A percentile compares a stretch with the other conserved stretches of the same genome.
Conservation (phyloP, 2,797 vertebrate species). For the Hipposideros larvatus region DNA sequence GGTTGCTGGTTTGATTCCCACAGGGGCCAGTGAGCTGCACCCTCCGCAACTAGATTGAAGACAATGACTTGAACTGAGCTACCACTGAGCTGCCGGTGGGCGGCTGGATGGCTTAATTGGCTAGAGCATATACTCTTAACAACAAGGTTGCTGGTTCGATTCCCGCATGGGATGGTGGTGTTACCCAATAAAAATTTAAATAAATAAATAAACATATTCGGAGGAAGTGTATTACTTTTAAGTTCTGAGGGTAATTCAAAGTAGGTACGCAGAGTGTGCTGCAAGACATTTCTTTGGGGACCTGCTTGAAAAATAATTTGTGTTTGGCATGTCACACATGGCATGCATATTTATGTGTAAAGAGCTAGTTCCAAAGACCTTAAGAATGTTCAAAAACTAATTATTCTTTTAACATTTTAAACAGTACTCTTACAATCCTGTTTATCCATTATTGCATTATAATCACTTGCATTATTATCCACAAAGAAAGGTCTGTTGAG, state of each 20-base stretch:
- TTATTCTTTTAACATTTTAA: slow-evolving; percentile 44
- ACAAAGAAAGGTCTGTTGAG: background rate
- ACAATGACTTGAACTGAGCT: no score
- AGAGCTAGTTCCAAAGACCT: background rate
- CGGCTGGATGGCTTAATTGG: no score
- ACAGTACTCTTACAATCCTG: background rate
- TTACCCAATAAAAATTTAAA: no score
- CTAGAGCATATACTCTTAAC: no score
- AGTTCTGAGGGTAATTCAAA: background rate
- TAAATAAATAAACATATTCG: background rate
- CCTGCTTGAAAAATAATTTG: slow-evolving; percentile 34
- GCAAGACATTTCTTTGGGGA: background rate
- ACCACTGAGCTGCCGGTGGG: no score
- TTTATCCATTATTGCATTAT: background rate
- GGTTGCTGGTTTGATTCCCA: no score
- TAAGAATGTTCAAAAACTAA: slow-evolving; percentile 3
- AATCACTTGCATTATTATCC: background rate
- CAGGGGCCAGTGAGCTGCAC: no score
- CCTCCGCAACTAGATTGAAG: no score
- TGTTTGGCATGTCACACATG: background rate
- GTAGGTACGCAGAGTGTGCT: background rate
- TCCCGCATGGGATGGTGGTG: no score
- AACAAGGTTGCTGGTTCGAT: no score
- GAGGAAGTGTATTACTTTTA: background rate
- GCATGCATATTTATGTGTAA: background rate